Base-by-base conservation (phyloP, 2,113 vertebrate species). In the Thomomys bottae region DNA sequence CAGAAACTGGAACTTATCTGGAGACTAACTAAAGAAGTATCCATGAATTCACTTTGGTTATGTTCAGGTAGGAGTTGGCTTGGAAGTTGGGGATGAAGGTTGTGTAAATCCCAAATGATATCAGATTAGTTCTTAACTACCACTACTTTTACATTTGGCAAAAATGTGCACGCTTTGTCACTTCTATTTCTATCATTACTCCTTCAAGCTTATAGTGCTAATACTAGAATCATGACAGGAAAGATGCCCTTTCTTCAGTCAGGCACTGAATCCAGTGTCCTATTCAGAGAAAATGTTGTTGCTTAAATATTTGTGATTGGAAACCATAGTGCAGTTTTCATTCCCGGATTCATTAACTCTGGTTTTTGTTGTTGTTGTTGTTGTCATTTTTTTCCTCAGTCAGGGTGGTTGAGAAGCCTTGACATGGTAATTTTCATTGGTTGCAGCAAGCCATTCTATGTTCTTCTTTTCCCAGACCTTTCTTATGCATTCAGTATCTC, bases 181-280 rank as follows among this genome's bases (percentile, higher is more conserved):
- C 54, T 78, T 78, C 34, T 36, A 78, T 30, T 88, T 66, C n/a
- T 30, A 76, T 66, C 68, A 82, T 73, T 71, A 36, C 17, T 88
- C 70, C 18, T 36, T 54, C 57, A 30, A 73, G 28, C 26, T 86
- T 84, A 72, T 70, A 76, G 8, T 76, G 7, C 10, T 12, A 42
- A 14, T 80, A 45, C 73, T 84, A 80, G 68, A 92, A 71, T 89
- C 64, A 32, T 24, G 24, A 70, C 4, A 92, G 68, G 28, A 92
- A 87, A 93, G 57, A 34, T 14, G 28, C 8, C 3, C 77, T 93
- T 89, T 61, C 12, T 54, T 78, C 57, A 66, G 20, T 61, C 20
- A 87, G 72, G 45, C 57, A 68, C 40, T 80, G 59, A 86, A 42
- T 64, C 26, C 28, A 54, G 6, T 14, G 40, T 68, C 36, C 86